Evolutionary conservation across 1,140 invertebrate species (phyloP), one percentile per base, ranked within the genome.

Genomic region (Brachionus koreanus): DNA sequence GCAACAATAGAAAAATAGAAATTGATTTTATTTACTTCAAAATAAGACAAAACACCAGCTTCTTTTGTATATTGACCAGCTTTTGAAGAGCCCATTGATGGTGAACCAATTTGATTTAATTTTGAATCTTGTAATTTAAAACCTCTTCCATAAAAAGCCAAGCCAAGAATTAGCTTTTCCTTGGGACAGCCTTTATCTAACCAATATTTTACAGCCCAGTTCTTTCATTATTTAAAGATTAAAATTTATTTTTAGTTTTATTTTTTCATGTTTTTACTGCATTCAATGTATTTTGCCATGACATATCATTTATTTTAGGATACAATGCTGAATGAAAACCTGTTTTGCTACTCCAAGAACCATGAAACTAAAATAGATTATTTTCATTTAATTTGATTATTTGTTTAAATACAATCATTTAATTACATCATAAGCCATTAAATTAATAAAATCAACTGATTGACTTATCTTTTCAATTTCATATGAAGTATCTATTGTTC

Each of bases 141-240:
- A n/a, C n/a, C n/a, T n/a, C n/a, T n/a, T n/a, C n/a, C n/a, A n/a
- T 96, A 97, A 84, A 95, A 93, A 0, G 95, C 93, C 83, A 97
- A 89, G 7, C 95, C 94, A 12, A 96, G 87, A 2, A 95, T 88
- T 0, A 98, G 86, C 86, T 97, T 97, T 23, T 92, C 91, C 29
- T 91, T 37, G n/a, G n/a, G n/a, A n/a, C n/a, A n/a, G n/a, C n/a
- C n/a, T n/a, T n/a, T n/a, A n/a, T n/a, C n/a, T n/a, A n/a, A n/a
- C n/a, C n/a, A n/a, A n/a, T n/a, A n/a, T n/a, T n/a, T n/a, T n/a
- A n/a, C n/a, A n/a, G n/a, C n/a, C n/a, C n/a, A n/a, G n/a, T n/a
- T n/a, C n/a, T n/a, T n/a, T n/a, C n/a, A n/a, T n/a, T n/a, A n/a
- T 13, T 19, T 65, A 2, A 33, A 33, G 4, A 65, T 33, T 4